Conservation (phyloP, 2,113 vertebrate genomes). For the Apistogramma diplotaenia region DNA sequence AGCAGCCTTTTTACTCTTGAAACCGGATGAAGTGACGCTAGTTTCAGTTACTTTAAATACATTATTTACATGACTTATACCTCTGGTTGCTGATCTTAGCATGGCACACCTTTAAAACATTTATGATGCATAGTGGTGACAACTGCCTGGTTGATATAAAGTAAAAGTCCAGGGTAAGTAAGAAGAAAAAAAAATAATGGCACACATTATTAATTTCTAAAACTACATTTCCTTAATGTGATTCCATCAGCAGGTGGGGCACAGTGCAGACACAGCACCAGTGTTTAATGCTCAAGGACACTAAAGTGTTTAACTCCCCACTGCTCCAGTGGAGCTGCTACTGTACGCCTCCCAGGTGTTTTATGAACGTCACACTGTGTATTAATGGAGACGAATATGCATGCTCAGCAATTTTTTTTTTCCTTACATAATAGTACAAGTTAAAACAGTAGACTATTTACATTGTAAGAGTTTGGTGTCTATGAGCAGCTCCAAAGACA, state of each 20-base stretch:
- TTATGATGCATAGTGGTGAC: rapidly evolving
- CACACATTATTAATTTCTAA: not conserved
- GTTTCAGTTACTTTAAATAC: not conserved
- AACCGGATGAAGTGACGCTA: not conserved
- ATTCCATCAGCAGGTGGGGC: not conserved
- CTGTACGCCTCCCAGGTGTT: conserved; percentile 35
- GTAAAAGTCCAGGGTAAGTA: not conserved
- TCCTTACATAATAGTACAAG: not conserved
- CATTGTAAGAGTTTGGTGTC: conserved; percentile 98
- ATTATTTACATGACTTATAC: not conserved
- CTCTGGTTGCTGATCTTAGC: not conserved
- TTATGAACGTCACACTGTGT: conserved; percentile 3
- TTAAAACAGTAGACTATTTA: conserved; percentile 76
- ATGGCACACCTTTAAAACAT: not conserved
- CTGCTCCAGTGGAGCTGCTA: conserved; percentile 6
- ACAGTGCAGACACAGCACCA: not conserved
- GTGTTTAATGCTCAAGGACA: conserved; percentile 18
- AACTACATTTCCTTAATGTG: not conserved
- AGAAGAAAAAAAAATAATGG: not conserved
- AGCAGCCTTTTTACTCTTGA: not conserved
- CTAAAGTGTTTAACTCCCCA: not conserved
- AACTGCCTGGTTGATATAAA: not conserved
- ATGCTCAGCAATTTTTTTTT: conserved; percentile 7
- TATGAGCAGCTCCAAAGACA: conserved; percentile 97
- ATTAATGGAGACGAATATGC: conserved; percentile 16